Evolutionary conservation across 1,140 invertebrate species (phyloP).

Genomic region (Parapsyche elsis): DNA sequence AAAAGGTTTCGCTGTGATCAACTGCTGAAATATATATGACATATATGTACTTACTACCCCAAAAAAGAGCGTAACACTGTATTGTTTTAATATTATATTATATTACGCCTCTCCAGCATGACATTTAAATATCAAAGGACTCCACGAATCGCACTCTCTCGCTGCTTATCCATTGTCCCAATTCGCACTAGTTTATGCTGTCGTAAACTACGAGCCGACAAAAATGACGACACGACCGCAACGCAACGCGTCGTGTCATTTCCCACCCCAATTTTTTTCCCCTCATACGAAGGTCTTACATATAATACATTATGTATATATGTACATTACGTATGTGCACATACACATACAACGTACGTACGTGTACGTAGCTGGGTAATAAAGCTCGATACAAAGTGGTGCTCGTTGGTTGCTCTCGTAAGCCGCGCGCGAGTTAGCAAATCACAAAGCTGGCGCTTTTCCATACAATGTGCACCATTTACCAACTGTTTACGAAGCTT

Average conservation of each 20-base stretch:
- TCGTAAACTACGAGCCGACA: background rate
- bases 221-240: background rate
- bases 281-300: background rate
- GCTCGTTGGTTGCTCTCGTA: too few species aligned
- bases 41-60: too few species aligned
- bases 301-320: background rate
- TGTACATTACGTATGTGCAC: background rate
- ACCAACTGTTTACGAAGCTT: too few species aligned
- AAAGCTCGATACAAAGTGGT: too few species aligned
- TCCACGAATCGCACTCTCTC: background rate
- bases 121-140: slow-evolving; percentile 25
- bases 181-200: background rate
- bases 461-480: slow-evolving; percentile 4
- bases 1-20: too few species aligned
- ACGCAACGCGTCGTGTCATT: background rate
- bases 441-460: slow-evolving; percentile 14
- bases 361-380: too few species aligned
- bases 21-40: too few species aligned
- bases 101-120: background rate
- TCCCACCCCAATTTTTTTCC: background rate
- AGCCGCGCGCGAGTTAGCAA: background rate
- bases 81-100: background rate
- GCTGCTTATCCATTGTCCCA: background rate
- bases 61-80: background rate
- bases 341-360: too few species aligned